Conservation (phyloP, 2,113 vertebrate genomes). For the Bufo gargarizans region DNA sequence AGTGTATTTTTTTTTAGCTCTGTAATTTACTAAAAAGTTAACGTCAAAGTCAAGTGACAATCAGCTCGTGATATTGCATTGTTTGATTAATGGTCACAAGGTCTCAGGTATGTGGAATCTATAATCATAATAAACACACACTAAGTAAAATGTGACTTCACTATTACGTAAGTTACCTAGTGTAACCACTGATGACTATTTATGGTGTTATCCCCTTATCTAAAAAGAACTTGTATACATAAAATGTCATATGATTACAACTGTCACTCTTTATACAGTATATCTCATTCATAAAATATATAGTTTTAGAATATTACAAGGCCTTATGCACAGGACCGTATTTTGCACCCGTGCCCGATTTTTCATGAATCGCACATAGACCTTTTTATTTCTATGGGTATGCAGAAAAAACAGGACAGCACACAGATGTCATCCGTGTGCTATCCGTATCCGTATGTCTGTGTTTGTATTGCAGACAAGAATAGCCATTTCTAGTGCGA, state of each 20-base stretch:
- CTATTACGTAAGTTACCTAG: constrained; percentile 64
- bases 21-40: constrained; percentile 80
- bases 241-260: background rate
- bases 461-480: too few species aligned
- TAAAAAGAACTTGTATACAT: background rate
- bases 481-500: too few species aligned
- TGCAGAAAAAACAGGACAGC: too few species aligned
- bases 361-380: too few species aligned
- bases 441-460: too few species aligned
- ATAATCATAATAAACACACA: constrained; percentile 64
- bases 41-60: constrained; percentile 87
- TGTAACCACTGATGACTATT: background rate
- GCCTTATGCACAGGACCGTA: too few species aligned
- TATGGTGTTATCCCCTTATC: background rate
- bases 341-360: too few species aligned
- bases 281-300: background rate
- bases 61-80: constrained; percentile 79
- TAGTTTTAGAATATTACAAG: too few species aligned
- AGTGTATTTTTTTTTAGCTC: constrained; percentile 63
- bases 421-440: too few species aligned
- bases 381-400: too few species aligned
- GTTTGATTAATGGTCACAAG: constrained; percentile 86
- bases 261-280: background rate
- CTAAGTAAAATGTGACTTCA: constrained; percentile 49
- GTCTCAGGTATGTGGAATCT: constrained; percentile 81